Evolutionary conservation across 1,140 invertebrate species (phyloP).

Genomic region (Trachymyrmex cornetzi): DNA sequence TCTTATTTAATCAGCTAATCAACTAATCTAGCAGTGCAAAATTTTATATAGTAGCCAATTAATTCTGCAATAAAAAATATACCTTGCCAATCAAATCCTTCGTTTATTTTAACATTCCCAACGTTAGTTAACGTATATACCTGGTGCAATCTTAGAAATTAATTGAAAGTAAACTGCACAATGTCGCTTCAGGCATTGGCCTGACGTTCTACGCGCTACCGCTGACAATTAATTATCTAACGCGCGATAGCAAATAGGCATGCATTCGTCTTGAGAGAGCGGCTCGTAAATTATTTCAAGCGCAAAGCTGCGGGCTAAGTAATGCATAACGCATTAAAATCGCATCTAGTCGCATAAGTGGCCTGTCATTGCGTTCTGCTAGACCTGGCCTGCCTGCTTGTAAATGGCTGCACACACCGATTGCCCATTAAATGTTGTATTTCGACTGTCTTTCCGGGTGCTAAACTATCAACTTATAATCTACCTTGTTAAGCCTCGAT

Average conservation of each 20-base stretch:
- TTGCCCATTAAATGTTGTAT: slow-evolving; percentile 49
- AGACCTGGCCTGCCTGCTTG: not conserved
- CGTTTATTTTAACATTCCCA: not conserved
- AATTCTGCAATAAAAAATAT: not conserved
- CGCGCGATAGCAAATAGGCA: slow-evolving; percentile 52
- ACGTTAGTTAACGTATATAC: not conserved
- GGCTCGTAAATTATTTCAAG: slow-evolving; percentile 54
- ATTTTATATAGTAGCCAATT: slow-evolving; percentile 8
- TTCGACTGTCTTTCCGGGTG: slow-evolving; percentile 15
- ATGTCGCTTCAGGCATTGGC: not conserved
- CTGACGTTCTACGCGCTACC: slow-evolving; percentile 1
- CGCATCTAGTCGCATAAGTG: slow-evolving; percentile 12
- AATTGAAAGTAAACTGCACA: not conserved
- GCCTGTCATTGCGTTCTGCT: not conserved
- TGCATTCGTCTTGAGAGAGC: slow-evolving; percentile 56
- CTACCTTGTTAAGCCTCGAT: slow-evolving; percentile 19
- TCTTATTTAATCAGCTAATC: not conserved
- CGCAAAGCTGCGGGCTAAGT: slow-evolving; percentile 24
- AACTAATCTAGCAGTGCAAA: not conserved
- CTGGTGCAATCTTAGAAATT: slow-evolving; percentile 25
- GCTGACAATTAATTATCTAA: slow-evolving; percentile 56
- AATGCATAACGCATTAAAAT: slow-evolving; percentile 46
- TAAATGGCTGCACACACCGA: not conserved
- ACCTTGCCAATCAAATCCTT: too few relatives aligned
- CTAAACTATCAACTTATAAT: not conserved